Conservation (phyloP, 2,888 invertebrate species). For the Timandra comae region DNA sequence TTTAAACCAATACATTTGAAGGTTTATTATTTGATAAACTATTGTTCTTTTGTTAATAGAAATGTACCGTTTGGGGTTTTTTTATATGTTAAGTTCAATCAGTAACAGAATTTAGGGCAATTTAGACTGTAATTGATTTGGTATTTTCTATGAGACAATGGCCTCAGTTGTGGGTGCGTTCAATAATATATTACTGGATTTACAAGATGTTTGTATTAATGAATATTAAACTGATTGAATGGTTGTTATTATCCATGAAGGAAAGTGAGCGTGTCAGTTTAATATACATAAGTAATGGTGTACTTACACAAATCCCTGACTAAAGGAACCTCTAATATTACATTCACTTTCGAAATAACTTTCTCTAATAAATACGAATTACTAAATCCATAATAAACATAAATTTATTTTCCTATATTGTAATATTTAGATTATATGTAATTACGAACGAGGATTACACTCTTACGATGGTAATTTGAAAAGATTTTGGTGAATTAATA, state of each 20-base stretch:
- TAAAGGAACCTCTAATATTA: constrained; percentile 11
- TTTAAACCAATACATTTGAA: constrained; percentile 29
- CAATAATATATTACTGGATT: constrained; percentile 11
- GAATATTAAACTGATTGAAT: background rate
- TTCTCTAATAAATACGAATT: constrained; percentile 41
- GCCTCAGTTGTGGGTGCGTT: constrained; percentile 9
- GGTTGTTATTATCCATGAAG: background rate
- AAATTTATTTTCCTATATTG: no score
- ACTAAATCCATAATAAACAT: constrained; percentile 21
- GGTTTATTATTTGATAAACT: constrained; percentile 28
- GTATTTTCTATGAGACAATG: constrained; percentile 19
- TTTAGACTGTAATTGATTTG: constrained; percentile 16
- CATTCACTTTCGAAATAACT: constrained; percentile 24
- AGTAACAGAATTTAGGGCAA: constrained; percentile 21
- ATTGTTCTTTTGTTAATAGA: constrained; percentile 44
- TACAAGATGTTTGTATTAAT: background rate
- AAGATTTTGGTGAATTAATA: constrained; percentile 34
- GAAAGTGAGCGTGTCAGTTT: constrained; percentile 1
- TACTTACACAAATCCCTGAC: constrained; percentile 9
- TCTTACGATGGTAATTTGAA: constrained; percentile 19
- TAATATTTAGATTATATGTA: constrained; percentile 12
- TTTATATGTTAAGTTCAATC: constrained; percentile 8
- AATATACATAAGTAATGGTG: background rate
- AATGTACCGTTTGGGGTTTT: constrained; percentile 35
- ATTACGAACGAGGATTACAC: constrained; percentile 20